phyloP scores from a whole-genome alignment of 2,113 vertebrate genomes.

The Cyphomyrus discorhynchus region DNA sequence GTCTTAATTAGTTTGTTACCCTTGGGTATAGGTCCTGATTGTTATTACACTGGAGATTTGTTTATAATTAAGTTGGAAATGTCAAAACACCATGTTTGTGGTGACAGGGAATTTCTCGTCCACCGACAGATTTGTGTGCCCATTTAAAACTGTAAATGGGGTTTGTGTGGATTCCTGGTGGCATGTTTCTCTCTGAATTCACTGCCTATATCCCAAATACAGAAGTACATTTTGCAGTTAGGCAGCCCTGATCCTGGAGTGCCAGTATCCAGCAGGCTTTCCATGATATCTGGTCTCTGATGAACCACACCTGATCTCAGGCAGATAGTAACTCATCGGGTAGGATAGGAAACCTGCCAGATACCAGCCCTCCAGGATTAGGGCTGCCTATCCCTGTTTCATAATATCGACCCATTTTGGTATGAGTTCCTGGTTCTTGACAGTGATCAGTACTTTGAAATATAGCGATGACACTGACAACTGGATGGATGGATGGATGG shows the following conservation, averaged over 20 bases:
- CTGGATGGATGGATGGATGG: neutral
- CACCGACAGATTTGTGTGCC: neutral
- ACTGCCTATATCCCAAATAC: neutral
- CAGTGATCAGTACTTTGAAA: neutral
- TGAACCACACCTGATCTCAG: neutral
- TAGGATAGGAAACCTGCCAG: neutral
- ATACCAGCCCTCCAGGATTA: neutral
- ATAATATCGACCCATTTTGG: neutral
- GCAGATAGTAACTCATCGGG: neutral
- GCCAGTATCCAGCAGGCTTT: neutral
- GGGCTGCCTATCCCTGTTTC: neutral
- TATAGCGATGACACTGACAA: neutral
- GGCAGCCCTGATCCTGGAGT: neutral
- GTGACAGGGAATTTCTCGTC: neutral
- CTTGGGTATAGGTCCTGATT: neutral
- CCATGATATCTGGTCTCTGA: neutral
- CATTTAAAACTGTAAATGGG: neutral
- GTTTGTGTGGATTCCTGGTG: neutral
- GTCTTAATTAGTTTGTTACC: neutral
- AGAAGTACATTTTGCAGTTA: neutral
- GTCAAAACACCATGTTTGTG: neutral
- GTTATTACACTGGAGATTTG: constrained; percentile 4
- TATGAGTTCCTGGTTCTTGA: neutral
- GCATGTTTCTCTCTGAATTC: neutral
- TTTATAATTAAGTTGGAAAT: constrained; percentile 10